Percentiles rank a stretch among this genome's conserved stretches.
phyloP scores from a whole-genome alignment of 2,888 invertebrate genomes.

The Amiota communis region DNA sequence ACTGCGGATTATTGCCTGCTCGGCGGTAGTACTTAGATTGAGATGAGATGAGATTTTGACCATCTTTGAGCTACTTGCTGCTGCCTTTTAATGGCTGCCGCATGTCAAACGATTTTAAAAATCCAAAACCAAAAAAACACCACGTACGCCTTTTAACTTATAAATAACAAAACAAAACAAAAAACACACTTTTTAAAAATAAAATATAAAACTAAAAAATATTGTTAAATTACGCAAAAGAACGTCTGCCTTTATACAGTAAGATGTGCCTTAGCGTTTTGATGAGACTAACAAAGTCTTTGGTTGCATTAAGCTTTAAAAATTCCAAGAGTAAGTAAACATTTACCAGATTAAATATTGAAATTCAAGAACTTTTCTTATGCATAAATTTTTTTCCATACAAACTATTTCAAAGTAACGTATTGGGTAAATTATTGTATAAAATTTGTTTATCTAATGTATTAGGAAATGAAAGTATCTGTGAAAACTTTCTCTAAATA shows the following conservation, averaged over 20 bases:
- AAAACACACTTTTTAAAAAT: constrained; percentile 31
- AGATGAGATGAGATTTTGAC: neutral
- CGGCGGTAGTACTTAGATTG: neutral
- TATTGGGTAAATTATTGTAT: no score
- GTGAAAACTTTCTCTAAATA: no score
- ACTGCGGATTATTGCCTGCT: constrained; percentile 48
- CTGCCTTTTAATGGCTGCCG: constrained; percentile 27
- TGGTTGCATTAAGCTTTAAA: constrained; percentile 41
- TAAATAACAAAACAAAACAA: constrained; percentile 28
- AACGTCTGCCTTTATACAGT: constrained; percentile 48
- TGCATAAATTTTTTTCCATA: no score
- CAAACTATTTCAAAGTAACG: no score
- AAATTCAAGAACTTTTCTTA: no score
- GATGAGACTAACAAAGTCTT: constrained; percentile 35
- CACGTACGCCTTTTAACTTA: constrained; percentile 40
- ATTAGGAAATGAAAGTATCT: no score
- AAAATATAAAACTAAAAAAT: constrained; percentile 32
- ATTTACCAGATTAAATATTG: neutral
- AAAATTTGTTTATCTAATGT: no score
- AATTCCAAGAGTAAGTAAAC: constrained; percentile 64
- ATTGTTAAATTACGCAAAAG: constrained; percentile 29
- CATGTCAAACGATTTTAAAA: constrained; percentile 59
- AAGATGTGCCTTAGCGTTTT: constrained; percentile 58
- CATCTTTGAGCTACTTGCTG: neutral
- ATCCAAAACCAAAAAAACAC: constrained; percentile 44